phyloP scores from a whole-genome alignment of 2,797 vertebrate genomes.

The Gobionotothen gibberifrons region DNA sequence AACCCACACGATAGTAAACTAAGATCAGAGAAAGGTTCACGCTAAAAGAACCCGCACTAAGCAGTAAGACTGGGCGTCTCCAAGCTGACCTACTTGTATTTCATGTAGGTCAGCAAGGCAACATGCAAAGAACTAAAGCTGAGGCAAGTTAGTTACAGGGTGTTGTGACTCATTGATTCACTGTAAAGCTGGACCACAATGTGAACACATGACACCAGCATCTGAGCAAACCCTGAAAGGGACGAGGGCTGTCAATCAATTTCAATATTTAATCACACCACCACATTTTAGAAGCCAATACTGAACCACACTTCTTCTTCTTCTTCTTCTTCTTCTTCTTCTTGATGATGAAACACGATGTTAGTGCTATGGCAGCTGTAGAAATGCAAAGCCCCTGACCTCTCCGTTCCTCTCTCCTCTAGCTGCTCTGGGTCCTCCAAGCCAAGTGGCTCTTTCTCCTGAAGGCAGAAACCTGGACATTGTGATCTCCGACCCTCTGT shows the following conservation, averaged over 20 bases:
- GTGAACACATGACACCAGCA: too few species aligned
- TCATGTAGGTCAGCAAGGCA: neutral
- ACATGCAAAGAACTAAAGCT: neutral
- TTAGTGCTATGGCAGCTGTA: neutral
- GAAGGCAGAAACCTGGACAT: slow-evolving; percentile 63
- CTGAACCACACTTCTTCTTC: too few species aligned
- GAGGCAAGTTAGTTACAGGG: neutral
- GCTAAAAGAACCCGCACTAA: too few species aligned
- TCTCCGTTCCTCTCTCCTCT: neutral
- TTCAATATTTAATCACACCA: too few species aligned
- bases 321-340: too few species aligned
- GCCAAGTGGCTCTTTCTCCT: slow-evolving; percentile 51
- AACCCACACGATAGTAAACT: neutral
- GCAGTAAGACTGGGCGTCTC: neutral
- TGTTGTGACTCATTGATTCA: neutral
- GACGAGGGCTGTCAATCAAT: neutral
- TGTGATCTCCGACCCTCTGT: slow-evolving; percentile 67
- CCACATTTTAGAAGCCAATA: too few species aligned
- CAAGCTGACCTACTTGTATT: neutral
- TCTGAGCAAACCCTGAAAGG: too few species aligned
- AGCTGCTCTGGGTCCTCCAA: slow-evolving; percentile 80
- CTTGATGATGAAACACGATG: neutral
- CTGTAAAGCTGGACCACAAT: neutral
- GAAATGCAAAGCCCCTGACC: neutral
- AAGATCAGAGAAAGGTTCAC: neutral